Conservation (phyloP, 2,888 invertebrate species). For the Gibbula magus region DNA sequence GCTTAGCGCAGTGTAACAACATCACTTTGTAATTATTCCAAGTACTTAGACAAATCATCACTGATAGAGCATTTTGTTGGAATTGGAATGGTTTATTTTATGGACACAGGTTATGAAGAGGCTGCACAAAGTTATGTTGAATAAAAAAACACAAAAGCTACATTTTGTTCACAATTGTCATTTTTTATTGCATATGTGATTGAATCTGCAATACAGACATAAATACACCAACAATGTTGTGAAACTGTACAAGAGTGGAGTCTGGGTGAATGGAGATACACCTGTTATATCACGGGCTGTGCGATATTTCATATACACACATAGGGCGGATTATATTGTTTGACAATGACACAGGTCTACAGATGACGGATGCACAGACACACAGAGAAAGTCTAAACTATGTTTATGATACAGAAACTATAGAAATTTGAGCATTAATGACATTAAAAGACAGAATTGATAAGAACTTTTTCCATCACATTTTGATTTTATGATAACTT, state of each 20-base stretch:
- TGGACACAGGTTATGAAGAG: no score
- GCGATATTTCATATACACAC: conserved; percentile 1
- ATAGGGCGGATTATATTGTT: conserved; percentile 5
- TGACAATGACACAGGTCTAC: neutral
- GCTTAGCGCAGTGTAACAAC: no score
- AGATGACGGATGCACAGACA: neutral
- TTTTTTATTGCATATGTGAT: conserved; percentile 8
- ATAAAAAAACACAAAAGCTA: no score
- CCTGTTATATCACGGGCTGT: neutral
- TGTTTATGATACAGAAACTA: conserved; percentile 21
- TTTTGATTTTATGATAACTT: no score
- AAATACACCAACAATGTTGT: neutral
- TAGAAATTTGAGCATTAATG: neutral
- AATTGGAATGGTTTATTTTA: no score
- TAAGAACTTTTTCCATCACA: no score
- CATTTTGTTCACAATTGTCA: neutral
- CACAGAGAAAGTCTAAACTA: neutral
- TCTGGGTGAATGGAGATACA: neutral
- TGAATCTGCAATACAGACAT: conserved; percentile 10
- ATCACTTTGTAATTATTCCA: no score
- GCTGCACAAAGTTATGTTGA: no score
- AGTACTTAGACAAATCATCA: no score
- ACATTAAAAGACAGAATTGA: neutral
- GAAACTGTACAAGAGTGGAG: neutral
- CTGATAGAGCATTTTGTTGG: no score